Conservation (phyloP, 1,140 invertebrate species). For the Melanaphis sacchari region DNA sequence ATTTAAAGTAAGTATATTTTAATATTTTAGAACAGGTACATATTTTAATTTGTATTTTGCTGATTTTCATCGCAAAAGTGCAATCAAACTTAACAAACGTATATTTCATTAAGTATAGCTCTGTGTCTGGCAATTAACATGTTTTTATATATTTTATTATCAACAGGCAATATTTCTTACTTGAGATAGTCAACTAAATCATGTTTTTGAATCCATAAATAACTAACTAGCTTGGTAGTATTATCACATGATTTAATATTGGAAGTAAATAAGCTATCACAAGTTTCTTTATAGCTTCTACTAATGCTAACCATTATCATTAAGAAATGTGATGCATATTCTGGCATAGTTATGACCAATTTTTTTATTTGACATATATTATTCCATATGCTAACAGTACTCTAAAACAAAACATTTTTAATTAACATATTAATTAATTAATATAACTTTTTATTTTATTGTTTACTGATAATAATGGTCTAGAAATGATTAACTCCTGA, state of each 20-base stretch:
- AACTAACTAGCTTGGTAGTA: conserved; percentile 82
- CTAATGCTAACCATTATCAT: conserved; percentile 75
- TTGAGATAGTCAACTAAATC: conserved; percentile 91
- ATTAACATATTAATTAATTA: background rate
- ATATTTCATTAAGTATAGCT: background rate
- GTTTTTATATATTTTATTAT: background rate
- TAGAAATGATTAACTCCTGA: conserved; percentile 69
- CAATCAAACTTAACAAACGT: background rate
- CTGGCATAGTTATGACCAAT: conserved; percentile 75
- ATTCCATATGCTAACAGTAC: conserved; percentile 75
- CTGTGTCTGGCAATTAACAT: background rate
- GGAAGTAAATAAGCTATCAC: conserved; percentile 76
- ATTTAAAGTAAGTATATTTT: background rate
- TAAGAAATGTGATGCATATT: conserved; percentile 75
- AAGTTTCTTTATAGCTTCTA: conserved; percentile 78
- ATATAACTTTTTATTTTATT: conserved; percentile 26
- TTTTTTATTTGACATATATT: conserved; percentile 74
- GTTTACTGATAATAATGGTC: conserved; percentile 75
- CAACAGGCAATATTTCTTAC: conserved; percentile 64
- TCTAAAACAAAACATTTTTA: conserved; percentile 66
- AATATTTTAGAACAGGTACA: background rate
- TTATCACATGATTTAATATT: conserved; percentile 83
- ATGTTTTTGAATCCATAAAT: conserved; percentile 91
- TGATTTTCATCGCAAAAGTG: background rate
- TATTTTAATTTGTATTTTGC: background rate